Conservation (phyloP, 2,113 vertebrate species). For the Agapornis roseicollis region DNA sequence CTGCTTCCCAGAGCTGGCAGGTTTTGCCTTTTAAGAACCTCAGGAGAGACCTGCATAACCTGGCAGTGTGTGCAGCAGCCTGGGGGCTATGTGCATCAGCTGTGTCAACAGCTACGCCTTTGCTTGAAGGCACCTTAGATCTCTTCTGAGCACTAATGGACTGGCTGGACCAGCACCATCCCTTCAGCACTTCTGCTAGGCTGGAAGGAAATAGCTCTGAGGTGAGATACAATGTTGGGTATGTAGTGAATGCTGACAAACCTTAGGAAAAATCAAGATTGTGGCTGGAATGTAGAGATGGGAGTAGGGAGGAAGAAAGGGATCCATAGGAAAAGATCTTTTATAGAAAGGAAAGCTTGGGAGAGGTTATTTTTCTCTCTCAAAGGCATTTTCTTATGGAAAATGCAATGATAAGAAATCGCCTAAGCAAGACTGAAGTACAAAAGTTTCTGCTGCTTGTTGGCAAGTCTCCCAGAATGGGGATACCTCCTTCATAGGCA, state of each 20-base stretch:
- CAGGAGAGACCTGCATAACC: not conserved
- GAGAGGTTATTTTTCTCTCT: not conserved
- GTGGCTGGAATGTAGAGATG: not conserved
- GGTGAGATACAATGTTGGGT: not conserved
- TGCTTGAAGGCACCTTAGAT: not conserved
- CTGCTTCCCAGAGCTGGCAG: not conserved
- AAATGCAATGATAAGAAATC: not conserved
- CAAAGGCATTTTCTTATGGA: not conserved
- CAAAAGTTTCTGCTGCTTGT: not conserved
- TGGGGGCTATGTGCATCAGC: not conserved
- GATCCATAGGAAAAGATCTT: not conserved
- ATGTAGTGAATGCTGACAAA: fast-evolving
- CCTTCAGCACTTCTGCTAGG: not conserved
- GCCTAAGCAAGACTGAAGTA: not conserved
- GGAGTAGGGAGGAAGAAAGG: not conserved
- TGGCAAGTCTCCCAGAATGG: not conserved
- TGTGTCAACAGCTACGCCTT: not conserved
- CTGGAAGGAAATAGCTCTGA: not conserved
- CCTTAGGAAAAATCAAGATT: not conserved
- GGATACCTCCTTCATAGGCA: not conserved
- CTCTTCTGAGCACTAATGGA: not conserved
- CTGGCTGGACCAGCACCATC: not conserved
- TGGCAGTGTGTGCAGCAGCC: not conserved
- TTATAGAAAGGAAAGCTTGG: not conserved
- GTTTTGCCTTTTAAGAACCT: constrained; percentile 36